Evolutionary conservation across 2,113 vertebrate species (phyloP).

Genomic region (Cyanoramphus novaezelandiae): DNA sequence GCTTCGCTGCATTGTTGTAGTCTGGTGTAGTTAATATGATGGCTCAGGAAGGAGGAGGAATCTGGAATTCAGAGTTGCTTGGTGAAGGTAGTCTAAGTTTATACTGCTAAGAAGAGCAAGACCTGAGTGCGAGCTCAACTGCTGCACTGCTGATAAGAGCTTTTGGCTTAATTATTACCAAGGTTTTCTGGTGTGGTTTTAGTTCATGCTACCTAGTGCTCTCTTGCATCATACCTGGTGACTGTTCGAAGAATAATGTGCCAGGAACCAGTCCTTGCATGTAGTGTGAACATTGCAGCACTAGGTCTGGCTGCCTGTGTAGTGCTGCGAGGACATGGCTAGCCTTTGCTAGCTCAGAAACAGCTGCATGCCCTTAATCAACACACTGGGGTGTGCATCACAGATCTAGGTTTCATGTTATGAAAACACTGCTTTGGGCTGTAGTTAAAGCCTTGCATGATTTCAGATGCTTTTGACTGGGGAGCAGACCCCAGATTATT

Average conservation of each 20-base stretch:
- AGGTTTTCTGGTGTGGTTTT: neutral
- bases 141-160: neutral
- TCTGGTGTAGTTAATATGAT: neutral
- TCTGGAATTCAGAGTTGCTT: neutral
- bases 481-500: neutral
- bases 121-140: neutral
- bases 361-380: neutral
- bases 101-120: neutral
- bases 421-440: neutral
- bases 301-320: neutral
- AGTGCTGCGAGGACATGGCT: neutral
- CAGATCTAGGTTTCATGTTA: neutral
- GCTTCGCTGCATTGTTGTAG: neutral
- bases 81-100: neutral
- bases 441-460: neutral
- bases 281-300: neutral
- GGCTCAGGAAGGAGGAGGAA: neutral
- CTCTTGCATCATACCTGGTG: neutral
- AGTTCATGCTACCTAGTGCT: neutral
- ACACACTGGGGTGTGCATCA: fast-evolving
- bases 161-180: constrained; percentile 22
- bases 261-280: neutral
- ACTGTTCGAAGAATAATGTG: neutral
- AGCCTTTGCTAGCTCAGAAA: neutral
- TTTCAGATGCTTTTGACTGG: neutral